These are phyloP conservation scores for Leptopilina drosophilae DNA, from an alignment of 2,888 invertebrate species.

Conservation along the genomic window DNA sequence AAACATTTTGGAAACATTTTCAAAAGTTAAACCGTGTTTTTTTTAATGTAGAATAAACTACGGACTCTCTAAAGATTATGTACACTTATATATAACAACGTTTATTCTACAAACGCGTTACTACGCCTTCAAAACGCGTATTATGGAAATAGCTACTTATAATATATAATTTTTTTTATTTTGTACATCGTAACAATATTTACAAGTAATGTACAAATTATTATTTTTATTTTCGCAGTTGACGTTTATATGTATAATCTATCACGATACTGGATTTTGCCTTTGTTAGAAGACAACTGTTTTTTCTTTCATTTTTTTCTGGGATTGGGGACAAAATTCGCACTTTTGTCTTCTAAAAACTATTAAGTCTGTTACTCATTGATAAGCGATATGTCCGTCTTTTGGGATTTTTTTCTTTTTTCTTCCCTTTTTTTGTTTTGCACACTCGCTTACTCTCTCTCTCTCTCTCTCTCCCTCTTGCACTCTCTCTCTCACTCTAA, in stretches of 20 bases:
- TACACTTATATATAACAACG: slow-evolving; percentile 72
- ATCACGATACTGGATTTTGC: slow-evolving; percentile 65
- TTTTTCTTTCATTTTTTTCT: slow-evolving; percentile 18
- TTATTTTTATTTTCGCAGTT: slow-evolving; percentile 58
- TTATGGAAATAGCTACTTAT: slow-evolving; percentile 61
- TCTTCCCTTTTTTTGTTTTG: no score
- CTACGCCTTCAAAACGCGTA: slow-evolving; percentile 62
- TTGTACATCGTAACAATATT: slow-evolving; percentile 76
- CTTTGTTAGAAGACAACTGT: slow-evolving; percentile 51
- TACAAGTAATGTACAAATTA: slow-evolving; percentile 75
- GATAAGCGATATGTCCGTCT: slow-evolving; percentile 73
- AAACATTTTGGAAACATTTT: slow-evolving; percentile 30
- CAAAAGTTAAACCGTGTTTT: slow-evolving; percentile 32
- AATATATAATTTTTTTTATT: slow-evolving; percentile 43
- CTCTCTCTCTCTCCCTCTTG: no score
- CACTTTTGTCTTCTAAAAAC: slow-evolving; percentile 59
- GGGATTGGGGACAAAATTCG: slow-evolving; percentile 26
- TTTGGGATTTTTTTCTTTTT: slow-evolving; percentile 55
- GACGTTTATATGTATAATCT: slow-evolving; percentile 31
- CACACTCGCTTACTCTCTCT: no score
- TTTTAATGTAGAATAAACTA: slow-evolving; percentile 62
- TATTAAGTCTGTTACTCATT: slow-evolving; percentile 66
- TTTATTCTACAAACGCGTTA: slow-evolving; percentile 69
- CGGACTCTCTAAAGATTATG: slow-evolving; percentile 70
- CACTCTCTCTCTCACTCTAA: slow-evolving; percentile 38